Evolutionary conservation across 2,113 vertebrate genomes (phyloP), one percentile per base, ranked within the genome.

Genomic region (Thinocorus orbignyianus): DNA sequence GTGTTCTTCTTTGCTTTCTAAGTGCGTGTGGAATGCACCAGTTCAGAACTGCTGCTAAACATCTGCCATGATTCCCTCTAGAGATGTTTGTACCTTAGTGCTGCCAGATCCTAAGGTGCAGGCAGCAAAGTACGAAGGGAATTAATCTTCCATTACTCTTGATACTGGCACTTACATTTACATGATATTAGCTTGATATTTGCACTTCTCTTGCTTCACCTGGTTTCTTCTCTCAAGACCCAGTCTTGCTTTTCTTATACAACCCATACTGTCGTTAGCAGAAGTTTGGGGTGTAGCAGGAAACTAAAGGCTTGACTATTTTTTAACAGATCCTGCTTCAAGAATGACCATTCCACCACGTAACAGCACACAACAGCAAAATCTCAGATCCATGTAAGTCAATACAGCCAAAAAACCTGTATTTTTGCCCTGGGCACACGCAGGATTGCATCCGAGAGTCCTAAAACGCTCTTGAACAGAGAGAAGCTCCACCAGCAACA

Each of bases 231-330:
- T 94, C 58, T 85, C 49, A 28, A 39, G 66, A 57, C 26, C 15
- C 23, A 39, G 5, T 23, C 20, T 70, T 54, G 30, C 10, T 24
- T 35, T 90, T 69, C 61, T 85, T 23, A 42, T 25, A 49, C 15
- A 33, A 69, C 35, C 20, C 3, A 0, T 37, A 41, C 0, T 26
- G 72, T 51, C 44, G 28, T 17, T 4, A n/a, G 33, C 1, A 73
- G 30, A 33, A 81, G 33, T 52, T 87, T 61, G 11, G 37, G 33
- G 17, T 49, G 31, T 5, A 68, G 14, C 46, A 60, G 20, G 33
- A 90, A 90, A 70, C 6, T 0, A 20, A 64, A 79, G 20, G 10
- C 28, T 78, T 23, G 37, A 46, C 37, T 84, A 62, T 41, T 61
- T 61, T 26, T 61, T 15, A 71, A 46, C 55, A 37, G 33, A 14